A percentile compares a stretch with the other conserved stretches of the same genome.
phyloP scores from a whole-genome alignment of 2,113 vertebrate genomes.

The Gallinago undulata region DNA sequence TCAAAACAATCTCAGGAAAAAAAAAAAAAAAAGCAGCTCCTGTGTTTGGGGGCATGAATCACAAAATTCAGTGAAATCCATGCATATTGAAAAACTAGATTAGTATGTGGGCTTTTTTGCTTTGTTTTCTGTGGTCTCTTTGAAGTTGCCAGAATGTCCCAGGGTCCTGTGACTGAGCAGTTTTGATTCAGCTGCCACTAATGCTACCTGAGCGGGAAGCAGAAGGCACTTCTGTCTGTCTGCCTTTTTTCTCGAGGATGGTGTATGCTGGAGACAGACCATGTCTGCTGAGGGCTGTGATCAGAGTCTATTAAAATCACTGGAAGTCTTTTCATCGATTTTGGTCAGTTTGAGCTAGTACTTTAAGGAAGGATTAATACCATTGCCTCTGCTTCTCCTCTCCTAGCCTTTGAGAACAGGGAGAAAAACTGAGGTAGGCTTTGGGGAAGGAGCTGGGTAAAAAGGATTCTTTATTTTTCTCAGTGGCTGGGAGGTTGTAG shows the following conservation, averaged over 20 bases:
- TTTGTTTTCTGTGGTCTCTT: constrained; percentile 2
- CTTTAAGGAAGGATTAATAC: not conserved
- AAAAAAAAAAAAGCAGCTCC: not conserved
- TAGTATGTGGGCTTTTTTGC: not conserved
- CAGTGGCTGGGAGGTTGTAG: not conserved
- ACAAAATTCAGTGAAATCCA: not conserved
- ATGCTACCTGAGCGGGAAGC: not conserved
- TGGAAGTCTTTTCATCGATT: not conserved
- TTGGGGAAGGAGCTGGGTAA: not conserved
- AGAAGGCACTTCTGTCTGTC: not conserved
- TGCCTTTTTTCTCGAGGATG: not conserved
- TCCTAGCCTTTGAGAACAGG: not conserved
- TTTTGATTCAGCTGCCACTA: not conserved
- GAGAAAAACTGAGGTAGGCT: not conserved
- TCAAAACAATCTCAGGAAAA: not conserved
- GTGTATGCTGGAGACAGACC: not conserved
- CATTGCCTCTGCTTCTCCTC: not conserved
- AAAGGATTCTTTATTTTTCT: not conserved
- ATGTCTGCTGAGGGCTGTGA: not conserved
- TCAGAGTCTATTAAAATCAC: not conserved
- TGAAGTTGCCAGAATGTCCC: not conserved
- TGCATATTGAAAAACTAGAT: constrained; percentile 4
- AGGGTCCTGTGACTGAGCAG: not conserved
- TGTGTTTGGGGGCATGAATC: constrained; percentile 2
- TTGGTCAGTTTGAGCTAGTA: not conserved